Conservation (phyloP, 2,113 vertebrate species). For the Leucoraja erinaceus region DNA sequence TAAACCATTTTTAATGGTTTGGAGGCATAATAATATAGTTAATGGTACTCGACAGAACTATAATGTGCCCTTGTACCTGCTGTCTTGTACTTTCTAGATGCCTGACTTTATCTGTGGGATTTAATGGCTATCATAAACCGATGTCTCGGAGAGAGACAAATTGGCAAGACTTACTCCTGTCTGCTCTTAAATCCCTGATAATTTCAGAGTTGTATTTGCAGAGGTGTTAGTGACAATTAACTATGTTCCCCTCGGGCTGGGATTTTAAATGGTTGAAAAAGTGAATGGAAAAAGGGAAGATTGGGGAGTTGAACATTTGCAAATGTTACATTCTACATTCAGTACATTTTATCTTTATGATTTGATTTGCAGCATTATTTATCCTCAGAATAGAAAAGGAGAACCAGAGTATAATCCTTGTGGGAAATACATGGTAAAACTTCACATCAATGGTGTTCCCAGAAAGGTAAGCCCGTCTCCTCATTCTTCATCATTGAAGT, state of each 20-base stretch:
- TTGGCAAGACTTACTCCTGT: neutral
- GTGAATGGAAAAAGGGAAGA: neutral
- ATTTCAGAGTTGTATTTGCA: neutral
- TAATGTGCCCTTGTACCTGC: neutral
- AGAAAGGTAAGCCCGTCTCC: conserved; percentile 71
- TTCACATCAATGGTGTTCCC: conserved; percentile 94
- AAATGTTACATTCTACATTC: neutral
- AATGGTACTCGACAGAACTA: neutral
- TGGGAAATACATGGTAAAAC: conserved; percentile 98
- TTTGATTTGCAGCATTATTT: conserved; percentile 78
- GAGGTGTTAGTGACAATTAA: neutral
- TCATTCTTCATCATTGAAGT: neutral
- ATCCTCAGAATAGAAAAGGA: conserved; percentile 90
- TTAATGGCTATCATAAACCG: neutral
- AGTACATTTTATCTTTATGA: conserved; percentile 37
- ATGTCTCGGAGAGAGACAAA: neutral
- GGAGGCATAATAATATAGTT: neutral
- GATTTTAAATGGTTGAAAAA: neutral
- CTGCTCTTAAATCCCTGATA: neutral
- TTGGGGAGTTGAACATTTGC: neutral
- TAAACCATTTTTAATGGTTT: neutral
- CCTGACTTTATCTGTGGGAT: neutral
- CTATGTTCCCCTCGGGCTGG: neutral
- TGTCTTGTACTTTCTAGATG: neutral
- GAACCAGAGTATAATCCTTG: conserved; percentile 95